phyloP scores from a whole-genome alignment of 2,113 vertebrate genomes.

The Morone saxatilis region DNA sequence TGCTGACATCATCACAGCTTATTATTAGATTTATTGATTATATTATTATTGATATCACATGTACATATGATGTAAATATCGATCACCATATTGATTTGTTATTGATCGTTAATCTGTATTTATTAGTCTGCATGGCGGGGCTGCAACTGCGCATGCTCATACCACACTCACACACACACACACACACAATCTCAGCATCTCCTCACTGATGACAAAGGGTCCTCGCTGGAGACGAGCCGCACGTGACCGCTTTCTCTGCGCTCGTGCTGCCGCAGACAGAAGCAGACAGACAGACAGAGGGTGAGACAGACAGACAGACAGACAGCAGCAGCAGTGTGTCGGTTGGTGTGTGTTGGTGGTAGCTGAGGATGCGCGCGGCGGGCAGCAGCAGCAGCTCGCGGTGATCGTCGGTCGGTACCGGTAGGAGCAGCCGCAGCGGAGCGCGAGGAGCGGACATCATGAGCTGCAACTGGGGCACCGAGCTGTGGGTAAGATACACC shows the following conservation, averaged over 20 bases:
- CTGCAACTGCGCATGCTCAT: constrained; percentile 51
- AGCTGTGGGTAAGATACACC: constrained; percentile 82
- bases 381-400: constrained; percentile 20
- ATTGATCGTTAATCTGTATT: no score
- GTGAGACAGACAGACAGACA: neutral
- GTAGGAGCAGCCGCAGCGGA: constrained; percentile 6
- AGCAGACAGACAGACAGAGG: neutral
- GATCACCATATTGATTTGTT: no score
- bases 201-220: constrained; percentile 61
- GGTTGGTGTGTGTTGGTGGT: neutral
- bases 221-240: constrained; percentile 42
- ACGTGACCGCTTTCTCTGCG: constrained; percentile 43
- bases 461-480: constrained; percentile 85
- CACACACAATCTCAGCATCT: constrained; percentile 42
- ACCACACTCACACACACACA: neutral
- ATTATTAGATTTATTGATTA: no score
- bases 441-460: constrained; percentile 61
- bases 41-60: no score
- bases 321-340: no score
- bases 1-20: no score
- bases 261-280: constrained; percentile 24
- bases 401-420: constrained; percentile 26
- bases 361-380: constrained; percentile 47
- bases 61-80: no score
- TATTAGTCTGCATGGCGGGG: constrained; percentile 24